These are phyloP conservation scores for Andrena chrysosceles DNA, from an alignment of 2,888 invertebrate species.

Conservation along the genomic window DNA sequence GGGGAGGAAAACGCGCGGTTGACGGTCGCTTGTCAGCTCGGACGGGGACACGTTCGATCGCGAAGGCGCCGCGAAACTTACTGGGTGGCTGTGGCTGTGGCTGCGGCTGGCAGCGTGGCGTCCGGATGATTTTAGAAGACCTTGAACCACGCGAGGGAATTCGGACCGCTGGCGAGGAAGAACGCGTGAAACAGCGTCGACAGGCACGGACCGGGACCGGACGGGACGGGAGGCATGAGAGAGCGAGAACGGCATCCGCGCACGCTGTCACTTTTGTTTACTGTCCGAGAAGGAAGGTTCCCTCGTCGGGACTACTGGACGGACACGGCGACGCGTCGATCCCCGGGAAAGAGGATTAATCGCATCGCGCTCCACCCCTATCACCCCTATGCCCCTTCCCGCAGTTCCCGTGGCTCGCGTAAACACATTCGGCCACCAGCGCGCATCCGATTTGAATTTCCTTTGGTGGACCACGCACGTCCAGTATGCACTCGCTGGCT, in stretches of 20 bases:
- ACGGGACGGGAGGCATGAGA: constrained; percentile 57
- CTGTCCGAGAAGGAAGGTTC: constrained; percentile 47
- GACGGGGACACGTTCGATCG: constrained; percentile 40
- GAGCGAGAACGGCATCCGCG: constrained; percentile 55
- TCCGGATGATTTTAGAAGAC: constrained; percentile 71
- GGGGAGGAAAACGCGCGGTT: constrained; percentile 25
- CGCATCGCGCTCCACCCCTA: constrained; percentile 10
- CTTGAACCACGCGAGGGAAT: constrained; percentile 70
- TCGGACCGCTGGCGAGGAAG: constrained; percentile 51
- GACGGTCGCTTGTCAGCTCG: constrained; percentile 46
- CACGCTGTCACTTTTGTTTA: constrained; percentile 81
- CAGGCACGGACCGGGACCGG: constrained; percentile 12
- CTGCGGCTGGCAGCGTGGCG: constrained; percentile 56
- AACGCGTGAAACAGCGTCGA: constrained; percentile 52
- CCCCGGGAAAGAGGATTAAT: neutral
- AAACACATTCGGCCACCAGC: constrained; percentile 65
- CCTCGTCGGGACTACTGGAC: constrained; percentile 4
- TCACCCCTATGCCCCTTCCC: too few species aligned
- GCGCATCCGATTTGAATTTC: constrained; percentile 47
- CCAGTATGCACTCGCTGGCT: constrained; percentile 21
- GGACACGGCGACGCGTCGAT: constrained; percentile 6
- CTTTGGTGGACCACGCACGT: constrained; percentile 22
- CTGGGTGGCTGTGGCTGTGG: constrained; percentile 28
- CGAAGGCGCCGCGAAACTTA: constrained; percentile 47
- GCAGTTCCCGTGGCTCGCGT: constrained; percentile 51